Conservation (phyloP, 2,888 invertebrate species). For the Cephonodes hylas region DNA sequence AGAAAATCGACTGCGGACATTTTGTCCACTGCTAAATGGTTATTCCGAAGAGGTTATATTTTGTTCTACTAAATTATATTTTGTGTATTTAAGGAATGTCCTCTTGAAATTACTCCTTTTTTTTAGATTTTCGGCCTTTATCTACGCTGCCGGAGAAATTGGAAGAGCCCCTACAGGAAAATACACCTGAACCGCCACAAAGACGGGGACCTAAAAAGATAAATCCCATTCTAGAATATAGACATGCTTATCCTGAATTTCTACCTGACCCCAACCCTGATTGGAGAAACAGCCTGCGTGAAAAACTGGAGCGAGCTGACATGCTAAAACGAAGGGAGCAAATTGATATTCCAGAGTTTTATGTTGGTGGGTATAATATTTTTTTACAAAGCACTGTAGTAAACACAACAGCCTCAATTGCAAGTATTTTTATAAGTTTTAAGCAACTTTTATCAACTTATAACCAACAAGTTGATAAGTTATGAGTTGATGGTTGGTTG, state of each 20-base stretch:
- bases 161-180: conserved; percentile 25
- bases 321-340: conserved; percentile 92
- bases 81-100: not conserved
- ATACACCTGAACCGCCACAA: conserved; percentile 29
- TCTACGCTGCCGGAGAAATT: conserved; percentile 57
- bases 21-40: conserved; percentile 57
- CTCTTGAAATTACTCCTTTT: not conserved
- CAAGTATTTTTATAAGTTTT: too few relatives aligned
- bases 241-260: conserved; percentile 94
- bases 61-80: conserved; percentile 6
- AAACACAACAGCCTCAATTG: too few relatives aligned
- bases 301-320: conserved; percentile 94
- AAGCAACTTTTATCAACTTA: too few relatives aligned
- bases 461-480: too few relatives aligned
- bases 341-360: conserved; percentile 97
- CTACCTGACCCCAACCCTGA: conserved; percentile 91
- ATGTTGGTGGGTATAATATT: conserved; percentile 87
- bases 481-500: too few relatives aligned
- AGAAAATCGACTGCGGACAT: conserved; percentile 46
- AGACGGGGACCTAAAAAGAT: conserved; percentile 36
- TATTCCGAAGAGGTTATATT: conserved; percentile 64
- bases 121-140: conserved; percentile 55
- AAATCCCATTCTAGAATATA: conserved; percentile 76
- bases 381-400: not conserved
- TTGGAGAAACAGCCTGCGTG: conserved; percentile 89